These are phyloP conservation scores for Cheilinus undulatus DNA, from an alignment of 2,113 vertebrate species.

Conservation along the genomic window DNA sequence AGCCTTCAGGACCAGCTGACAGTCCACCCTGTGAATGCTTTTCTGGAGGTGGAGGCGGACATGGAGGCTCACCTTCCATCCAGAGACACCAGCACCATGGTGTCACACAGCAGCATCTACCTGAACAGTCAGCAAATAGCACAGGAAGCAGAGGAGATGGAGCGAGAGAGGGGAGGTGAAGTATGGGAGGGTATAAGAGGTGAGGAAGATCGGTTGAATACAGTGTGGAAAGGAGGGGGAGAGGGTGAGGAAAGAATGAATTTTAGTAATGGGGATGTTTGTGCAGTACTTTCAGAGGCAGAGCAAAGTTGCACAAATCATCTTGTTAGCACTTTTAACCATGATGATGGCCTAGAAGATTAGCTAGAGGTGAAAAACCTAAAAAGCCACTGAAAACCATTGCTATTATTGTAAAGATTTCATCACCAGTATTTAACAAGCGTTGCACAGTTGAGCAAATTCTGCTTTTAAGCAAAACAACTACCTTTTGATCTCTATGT, in stretches of 20 bases:
- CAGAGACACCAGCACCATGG: slow-evolving; percentile 70
- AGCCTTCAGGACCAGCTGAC: slow-evolving; percentile 39
- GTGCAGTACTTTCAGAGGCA: slow-evolving; percentile 2
- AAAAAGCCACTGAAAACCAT: slow-evolving; percentile 1
- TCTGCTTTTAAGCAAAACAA: slow-evolving; percentile 32
- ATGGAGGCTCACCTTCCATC: slow-evolving; percentile 64
- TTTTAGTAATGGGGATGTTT: slow-evolving; percentile 7
- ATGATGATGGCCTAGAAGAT: background rate
- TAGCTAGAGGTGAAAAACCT: background rate
- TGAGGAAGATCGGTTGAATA: slow-evolving; percentile 5
- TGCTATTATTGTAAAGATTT: background rate
- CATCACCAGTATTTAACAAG: background rate
- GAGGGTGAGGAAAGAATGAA: slow-evolving; percentile 13
- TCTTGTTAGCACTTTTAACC: slow-evolving; percentile 25
- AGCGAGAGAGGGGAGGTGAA: slow-evolving; percentile 44
- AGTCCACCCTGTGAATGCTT: slow-evolving; percentile 9
- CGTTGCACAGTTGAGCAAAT: slow-evolving; percentile 46
- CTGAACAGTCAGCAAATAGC: slow-evolving; percentile 84
- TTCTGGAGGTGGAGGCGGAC: slow-evolving; percentile 62
- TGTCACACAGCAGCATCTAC: slow-evolving; percentile 83
- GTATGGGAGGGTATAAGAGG: background rate
- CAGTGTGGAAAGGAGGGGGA: slow-evolving; percentile 18
- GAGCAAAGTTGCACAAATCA: slow-evolving; percentile 23
- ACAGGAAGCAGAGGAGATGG: slow-evolving; percentile 71
- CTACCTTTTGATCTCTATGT: slow-evolving; percentile 12